Conservation (phyloP, 2,113 vertebrate genomes). For the Arenaria interpres region DNA sequence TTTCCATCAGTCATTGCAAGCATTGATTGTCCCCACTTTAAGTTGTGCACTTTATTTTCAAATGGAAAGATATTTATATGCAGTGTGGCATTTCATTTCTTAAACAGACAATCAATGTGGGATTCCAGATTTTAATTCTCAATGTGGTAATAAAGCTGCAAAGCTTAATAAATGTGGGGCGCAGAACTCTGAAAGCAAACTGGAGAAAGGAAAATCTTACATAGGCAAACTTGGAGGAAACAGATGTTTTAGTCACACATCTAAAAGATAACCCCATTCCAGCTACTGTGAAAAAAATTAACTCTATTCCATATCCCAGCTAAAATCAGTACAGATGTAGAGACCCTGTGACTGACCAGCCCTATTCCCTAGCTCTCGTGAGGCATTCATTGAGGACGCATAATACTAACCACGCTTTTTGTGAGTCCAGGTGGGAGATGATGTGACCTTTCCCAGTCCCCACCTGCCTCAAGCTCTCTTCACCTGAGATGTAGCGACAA, state of each 20-base stretch:
- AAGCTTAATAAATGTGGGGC: not conserved
- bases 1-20: not conserved
- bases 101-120: not conserved
- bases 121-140: not conserved
- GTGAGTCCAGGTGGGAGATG: not conserved
- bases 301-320: not conserved
- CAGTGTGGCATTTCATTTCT: not conserved
- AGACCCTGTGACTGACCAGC: not conserved
- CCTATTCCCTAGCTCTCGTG: not conserved
- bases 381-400: not conserved
- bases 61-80: slow-evolving; percentile 6
- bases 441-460: not conserved
- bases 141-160: not conserved
- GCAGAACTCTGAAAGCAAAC: not conserved
- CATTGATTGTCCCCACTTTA: not conserved
- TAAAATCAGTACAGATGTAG: not conserved
- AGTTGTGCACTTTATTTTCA: not conserved
- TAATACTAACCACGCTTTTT: not conserved
- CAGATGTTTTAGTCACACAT: not conserved
- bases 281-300: not conserved
- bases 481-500: not conserved
- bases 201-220: not conserved
- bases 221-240: not conserved
- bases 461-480: not conserved
- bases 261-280: not conserved